Conservation (phyloP, 2,888 invertebrate genomes). For the Protodeltote pygarga region DNA sequence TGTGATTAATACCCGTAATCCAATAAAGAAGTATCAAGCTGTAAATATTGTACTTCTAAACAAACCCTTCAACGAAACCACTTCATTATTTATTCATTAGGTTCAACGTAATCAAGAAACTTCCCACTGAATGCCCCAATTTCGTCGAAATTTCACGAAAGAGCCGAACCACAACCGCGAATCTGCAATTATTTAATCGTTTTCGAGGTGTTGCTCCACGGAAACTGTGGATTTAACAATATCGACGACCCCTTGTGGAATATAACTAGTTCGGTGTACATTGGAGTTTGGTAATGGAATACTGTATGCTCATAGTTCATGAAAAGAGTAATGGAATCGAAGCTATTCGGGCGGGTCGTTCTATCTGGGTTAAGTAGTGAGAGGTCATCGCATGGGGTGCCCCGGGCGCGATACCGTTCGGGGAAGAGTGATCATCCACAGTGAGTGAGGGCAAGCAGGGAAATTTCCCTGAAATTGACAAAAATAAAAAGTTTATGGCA, state of each 20-base stretch:
- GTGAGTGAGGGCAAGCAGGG: slow-evolving; percentile 56
- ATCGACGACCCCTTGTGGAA: slow-evolving; percentile 46
- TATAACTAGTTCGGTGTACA: slow-evolving; percentile 34
- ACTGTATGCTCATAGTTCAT: slow-evolving; percentile 4
- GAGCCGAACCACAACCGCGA: slow-evolving; percentile 69
- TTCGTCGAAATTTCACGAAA: slow-evolving; percentile 75
- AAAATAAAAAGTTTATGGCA: slow-evolving; percentile 3
- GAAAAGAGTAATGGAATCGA: slow-evolving; percentile 52
- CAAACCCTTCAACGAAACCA: slow-evolving; percentile 55
- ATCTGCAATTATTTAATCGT: slow-evolving; percentile 82
- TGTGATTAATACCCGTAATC: not conserved
- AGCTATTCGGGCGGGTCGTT: slow-evolving; percentile 40
- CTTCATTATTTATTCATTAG: slow-evolving; percentile 72
- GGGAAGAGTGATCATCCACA: slow-evolving; percentile 78
- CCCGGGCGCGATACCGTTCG: slow-evolving; percentile 75
- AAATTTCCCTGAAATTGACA: slow-evolving; percentile 47
- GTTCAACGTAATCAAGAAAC: slow-evolving; percentile 74
- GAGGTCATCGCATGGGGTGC: slow-evolving; percentile 74
- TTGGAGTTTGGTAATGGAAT: slow-evolving; percentile 36
- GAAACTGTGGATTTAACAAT: slow-evolving; percentile 69
- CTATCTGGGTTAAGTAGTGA: slow-evolving; percentile 51
- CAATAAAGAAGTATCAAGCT: not conserved
- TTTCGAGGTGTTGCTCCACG: slow-evolving; percentile 77
- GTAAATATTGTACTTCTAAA: slow-evolving; percentile 25
- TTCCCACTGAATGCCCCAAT: slow-evolving; percentile 73